These are phyloP conservation scores for Pavo muticus DNA, from an alignment of 2,113 vertebrate species.

Conservation along the genomic window DNA sequence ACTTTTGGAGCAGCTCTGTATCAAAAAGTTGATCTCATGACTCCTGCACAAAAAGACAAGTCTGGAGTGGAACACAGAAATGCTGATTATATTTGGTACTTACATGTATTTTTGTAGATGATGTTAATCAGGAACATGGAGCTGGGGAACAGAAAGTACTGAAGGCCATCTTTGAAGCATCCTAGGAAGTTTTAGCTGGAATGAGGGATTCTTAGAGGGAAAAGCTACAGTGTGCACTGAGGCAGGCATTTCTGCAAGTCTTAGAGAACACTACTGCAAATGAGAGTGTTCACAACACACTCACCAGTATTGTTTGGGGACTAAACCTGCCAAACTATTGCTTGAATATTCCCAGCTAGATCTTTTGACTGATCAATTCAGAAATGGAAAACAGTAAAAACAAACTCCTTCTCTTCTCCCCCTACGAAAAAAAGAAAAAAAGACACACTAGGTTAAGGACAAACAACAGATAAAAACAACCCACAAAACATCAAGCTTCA, in stretches of 20 bases:
- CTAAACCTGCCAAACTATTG: not conserved
- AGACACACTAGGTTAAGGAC: not conserved
- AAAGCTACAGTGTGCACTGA: not conserved
- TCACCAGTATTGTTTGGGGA: not conserved
- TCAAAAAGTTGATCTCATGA: not conserved
- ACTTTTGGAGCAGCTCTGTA: no score
- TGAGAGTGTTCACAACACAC: not conserved
- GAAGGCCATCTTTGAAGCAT: not conserved
- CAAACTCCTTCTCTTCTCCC: not conserved
- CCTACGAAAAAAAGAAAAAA: not conserved
- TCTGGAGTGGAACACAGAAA: not conserved
- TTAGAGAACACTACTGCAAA: not conserved
- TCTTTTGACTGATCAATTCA: not conserved
- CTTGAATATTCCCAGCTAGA: not conserved
- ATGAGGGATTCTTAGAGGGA: not conserved
- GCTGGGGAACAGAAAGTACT: not conserved
- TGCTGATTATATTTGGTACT: not conserved
- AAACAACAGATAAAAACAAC: not conserved
- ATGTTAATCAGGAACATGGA: not conserved
- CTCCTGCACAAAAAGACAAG: not conserved
- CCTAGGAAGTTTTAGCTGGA: not conserved
- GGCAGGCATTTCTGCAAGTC: not conserved
- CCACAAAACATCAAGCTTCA: slow-evolving; percentile 21
- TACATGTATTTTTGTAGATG: not conserved
- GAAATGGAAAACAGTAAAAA: not conserved